Conservation (phyloP, 2,113 vertebrate species). For the Catharus bicknelli region DNA sequence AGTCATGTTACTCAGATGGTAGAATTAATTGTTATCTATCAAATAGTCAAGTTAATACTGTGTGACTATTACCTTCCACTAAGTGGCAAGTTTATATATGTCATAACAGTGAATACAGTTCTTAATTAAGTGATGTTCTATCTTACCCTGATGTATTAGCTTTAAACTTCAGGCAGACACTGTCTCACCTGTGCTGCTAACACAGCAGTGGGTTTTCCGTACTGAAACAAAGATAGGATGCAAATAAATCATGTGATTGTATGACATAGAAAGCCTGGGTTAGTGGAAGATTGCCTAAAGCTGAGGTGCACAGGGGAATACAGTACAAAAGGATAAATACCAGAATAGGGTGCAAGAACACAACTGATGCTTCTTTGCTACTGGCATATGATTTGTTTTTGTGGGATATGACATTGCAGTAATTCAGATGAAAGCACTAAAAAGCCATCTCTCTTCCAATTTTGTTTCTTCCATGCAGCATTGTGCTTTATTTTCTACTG, state of each 20-base stretch:
- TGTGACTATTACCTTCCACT: background rate
- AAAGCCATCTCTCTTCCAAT: background rate
- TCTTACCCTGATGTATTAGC: background rate
- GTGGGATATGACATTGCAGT: background rate
- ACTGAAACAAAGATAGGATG: background rate
- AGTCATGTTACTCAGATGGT: background rate
- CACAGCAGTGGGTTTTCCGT: background rate
- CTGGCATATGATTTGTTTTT: background rate
- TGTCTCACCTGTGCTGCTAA: background rate
- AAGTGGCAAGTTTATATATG: background rate
- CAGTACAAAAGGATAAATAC: background rate
- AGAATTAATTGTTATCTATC: background rate
- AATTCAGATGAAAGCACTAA: background rate
- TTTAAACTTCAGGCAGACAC: background rate
- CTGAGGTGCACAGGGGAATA: background rate
- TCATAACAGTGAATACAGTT: background rate
- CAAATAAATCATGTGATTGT: background rate
- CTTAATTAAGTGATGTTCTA: background rate
- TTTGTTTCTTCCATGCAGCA: background rate
- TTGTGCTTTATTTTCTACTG: background rate
- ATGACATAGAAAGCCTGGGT: background rate
- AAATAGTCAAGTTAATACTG: background rate
- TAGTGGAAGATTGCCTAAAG: background rate
- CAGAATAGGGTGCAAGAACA: background rate
- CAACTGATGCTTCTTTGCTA: background rate